phyloP scores from a whole-genome alignment of 2,888 invertebrate species.

The Apotomis turbidana region DNA sequence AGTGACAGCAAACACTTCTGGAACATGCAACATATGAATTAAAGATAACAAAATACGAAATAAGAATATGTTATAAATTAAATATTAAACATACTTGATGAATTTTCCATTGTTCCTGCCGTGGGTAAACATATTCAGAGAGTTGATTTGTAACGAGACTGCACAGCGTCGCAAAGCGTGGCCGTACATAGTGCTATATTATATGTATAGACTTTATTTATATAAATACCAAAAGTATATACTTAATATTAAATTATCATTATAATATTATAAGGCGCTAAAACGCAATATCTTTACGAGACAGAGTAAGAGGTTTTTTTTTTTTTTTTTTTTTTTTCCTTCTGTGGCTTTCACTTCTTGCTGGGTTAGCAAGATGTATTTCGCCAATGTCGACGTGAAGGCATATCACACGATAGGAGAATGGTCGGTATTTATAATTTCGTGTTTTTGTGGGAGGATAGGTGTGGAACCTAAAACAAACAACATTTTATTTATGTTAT shows the following conservation, averaged over 20 bases:
- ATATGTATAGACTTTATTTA: not conserved
- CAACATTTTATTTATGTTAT: too few species aligned
- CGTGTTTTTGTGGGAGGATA: too few species aligned
- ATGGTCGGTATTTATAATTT: too few species aligned
- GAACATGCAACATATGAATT: slow-evolving; percentile 9
- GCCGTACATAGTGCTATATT: slow-evolving; percentile 5
- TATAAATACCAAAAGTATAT: not conserved
- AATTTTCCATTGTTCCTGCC: not conserved
- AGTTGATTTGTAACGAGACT: slow-evolving; percentile 17
- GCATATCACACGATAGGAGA: too few species aligned
- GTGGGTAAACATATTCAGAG: slow-evolving; percentile 7
- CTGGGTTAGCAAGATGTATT: too few species aligned
- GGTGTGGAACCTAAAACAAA: too few species aligned
- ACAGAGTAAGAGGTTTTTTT: too few species aligned
- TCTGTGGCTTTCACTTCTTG: too few species aligned
- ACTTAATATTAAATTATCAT: not conserved
- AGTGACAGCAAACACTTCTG: slow-evolving; percentile 50
- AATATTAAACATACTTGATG: slow-evolving; percentile 1
- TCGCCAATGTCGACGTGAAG: too few species aligned
- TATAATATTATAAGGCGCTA: not conserved
- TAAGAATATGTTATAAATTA: not conserved
- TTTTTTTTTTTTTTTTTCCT: too few species aligned
- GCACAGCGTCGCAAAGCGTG: slow-evolving; percentile 18
- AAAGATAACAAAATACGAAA: not conserved
- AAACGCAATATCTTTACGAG: not conserved